phyloP scores from a whole-genome alignment of 2,888 invertebrate species.

The Bombylius discolor region DNA sequence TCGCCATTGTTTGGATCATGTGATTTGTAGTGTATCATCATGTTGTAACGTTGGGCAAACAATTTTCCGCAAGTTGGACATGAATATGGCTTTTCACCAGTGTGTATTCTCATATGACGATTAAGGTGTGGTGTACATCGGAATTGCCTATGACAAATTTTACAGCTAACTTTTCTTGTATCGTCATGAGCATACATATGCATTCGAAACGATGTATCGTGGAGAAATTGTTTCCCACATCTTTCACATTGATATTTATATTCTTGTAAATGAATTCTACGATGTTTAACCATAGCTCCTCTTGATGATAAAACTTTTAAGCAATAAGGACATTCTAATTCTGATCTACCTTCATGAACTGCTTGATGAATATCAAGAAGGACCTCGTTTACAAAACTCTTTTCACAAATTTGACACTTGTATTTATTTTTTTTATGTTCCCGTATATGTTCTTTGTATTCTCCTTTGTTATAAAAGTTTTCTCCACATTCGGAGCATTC shows the following conservation, averaged over 20 bases:
- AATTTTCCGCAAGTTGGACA: conserved; percentile 14
- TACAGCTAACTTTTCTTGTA: conserved; percentile 14
- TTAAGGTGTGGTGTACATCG: conserved; percentile 34
- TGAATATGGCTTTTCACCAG: conserved; percentile 20
- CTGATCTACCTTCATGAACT: conserved; percentile 39
- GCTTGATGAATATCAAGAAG: conserved; percentile 40
- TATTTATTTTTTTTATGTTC: conserved; percentile 7
- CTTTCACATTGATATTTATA: conserved; percentile 35
- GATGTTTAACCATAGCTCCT: conserved; percentile 40
- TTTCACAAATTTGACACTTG: conserved; percentile 39
- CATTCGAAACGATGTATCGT: conserved; percentile 36
- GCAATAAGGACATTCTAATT: conserved; percentile 39
- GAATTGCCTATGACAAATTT: conserved; percentile 26
- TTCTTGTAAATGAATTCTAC: conserved; percentile 40
- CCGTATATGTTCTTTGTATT: conserved; percentile 1
- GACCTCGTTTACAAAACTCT: conserved; percentile 38
- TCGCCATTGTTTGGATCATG: not conserved
- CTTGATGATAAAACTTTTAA: conserved; percentile 43
- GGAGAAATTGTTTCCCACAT: conserved; percentile 36
- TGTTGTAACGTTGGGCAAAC: conserved; percentile 14
- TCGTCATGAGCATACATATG: conserved; percentile 31
- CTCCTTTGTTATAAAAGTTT: not conserved
- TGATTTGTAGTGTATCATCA: conserved; percentile 6
- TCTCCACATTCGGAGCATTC: not conserved
- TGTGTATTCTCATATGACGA: conserved; percentile 33